Evolutionary conservation across 1,140 invertebrate species (phyloP).

Genomic region (Dolichoris vasculosae): DNA sequence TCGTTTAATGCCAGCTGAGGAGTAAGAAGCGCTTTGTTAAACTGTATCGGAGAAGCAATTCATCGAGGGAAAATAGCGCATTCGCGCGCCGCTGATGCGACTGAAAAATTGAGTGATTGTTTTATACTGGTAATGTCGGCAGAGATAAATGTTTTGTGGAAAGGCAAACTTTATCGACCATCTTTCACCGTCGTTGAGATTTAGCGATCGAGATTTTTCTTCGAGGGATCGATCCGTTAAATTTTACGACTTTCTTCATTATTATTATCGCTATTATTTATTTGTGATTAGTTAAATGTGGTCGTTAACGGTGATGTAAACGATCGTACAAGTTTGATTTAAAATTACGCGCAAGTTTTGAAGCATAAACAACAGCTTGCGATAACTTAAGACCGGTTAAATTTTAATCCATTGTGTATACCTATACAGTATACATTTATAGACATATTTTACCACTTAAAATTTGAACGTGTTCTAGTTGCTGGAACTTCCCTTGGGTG

Average conservation of each 20-base stretch:
- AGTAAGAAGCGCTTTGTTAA: not conserved
- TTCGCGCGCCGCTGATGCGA: not conserved
- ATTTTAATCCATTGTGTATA: not conserved
- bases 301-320: not conserved
- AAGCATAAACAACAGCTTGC: not conserved
- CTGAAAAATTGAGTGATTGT: conserved; percentile 46
- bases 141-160: not conserved
- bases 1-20: not conserved
- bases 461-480: not conserved
- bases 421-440: not conserved
- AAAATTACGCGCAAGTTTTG: not conserved
- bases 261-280: not conserved
- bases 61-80: conserved; percentile 21
- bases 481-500: not conserved
- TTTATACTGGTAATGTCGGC: not conserved
- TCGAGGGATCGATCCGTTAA: not conserved
- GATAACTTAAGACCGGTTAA: not conserved
- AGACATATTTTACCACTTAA: not conserved
- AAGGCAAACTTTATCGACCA: not conserved
- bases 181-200: not conserved
- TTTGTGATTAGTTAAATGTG: not conserved
- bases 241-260: not conserved
- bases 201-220: not conserved
- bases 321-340: not conserved
- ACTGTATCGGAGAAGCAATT: conserved; percentile 41